Conservation (phyloP, 2,797 vertebrate genomes). For the Epinephelus coioides region DNA sequence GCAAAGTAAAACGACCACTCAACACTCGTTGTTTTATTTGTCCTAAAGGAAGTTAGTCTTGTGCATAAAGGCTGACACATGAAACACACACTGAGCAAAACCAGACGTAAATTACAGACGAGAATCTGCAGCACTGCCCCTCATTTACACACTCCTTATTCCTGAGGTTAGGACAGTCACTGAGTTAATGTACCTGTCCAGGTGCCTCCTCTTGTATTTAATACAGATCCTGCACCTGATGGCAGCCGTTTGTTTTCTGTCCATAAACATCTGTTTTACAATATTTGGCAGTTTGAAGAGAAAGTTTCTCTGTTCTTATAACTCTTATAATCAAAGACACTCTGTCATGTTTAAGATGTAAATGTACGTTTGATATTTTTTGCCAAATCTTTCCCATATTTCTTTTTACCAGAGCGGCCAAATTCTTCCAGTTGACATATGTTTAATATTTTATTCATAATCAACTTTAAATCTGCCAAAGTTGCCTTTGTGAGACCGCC, state of each 20-base stretch:
- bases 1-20: conserved; percentile 32
- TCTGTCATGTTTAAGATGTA: conserved; percentile 23
- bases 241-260: too few species aligned
- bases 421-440: conserved; percentile 3
- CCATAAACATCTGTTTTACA: neutral
- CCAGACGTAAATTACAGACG: too few species aligned
- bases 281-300: conserved; percentile 6
- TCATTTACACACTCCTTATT: too few species aligned
- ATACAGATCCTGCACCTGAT: too few species aligned
- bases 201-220: too few species aligned
- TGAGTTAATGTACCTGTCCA: too few species aligned
- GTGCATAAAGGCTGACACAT: too few species aligned
- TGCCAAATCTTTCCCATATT: conserved; percentile 32
- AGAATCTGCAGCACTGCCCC: too few species aligned
- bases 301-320: too few species aligned
- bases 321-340: neutral
- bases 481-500: conserved; percentile 71
- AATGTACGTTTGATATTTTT: conserved; percentile 25
- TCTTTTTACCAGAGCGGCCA: conserved; percentile 12
- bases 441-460: conserved; percentile 1
- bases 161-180: too few species aligned
- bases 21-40: conserved; percentile 9
- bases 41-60: too few species aligned
- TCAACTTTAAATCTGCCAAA: conserved; percentile 67
- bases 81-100: too few species aligned